Evolutionary conservation across 2,797 vertebrate genomes (phyloP).

Genomic region (Tarsius wallacei): DNA sequence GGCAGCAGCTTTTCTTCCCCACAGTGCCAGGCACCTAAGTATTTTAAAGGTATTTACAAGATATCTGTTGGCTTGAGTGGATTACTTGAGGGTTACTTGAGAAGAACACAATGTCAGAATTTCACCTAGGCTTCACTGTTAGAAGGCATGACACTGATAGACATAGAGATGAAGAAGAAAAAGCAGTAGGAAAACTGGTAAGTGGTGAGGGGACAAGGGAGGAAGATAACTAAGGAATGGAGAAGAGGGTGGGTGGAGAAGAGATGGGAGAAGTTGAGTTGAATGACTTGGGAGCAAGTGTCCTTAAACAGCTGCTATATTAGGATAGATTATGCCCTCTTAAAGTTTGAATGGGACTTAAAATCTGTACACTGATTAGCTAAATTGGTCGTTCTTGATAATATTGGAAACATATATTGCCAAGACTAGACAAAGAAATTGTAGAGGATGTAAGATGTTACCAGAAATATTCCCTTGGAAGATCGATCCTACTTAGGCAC

Average conservation of each 20-base stretch:
- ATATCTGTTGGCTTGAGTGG: not conserved
- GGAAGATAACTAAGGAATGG: not conserved
- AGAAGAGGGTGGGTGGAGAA: not conserved
- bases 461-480: not conserved
- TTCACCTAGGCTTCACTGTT: not conserved
- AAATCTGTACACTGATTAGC: not conserved
- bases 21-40: not conserved
- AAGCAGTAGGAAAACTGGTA: not conserved
- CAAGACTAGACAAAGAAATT: not conserved
- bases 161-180: not conserved
- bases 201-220: not conserved
- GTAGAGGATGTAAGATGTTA: not conserved
- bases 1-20: not conserved
- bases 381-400: not conserved
- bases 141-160: not conserved
- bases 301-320: not conserved
- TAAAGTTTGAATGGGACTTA: not conserved
- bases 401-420: not conserved
- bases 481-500: not conserved
- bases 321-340: not conserved
- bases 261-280: not conserved
- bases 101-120: not conserved
- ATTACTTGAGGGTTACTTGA: not conserved
- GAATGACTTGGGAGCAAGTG: not conserved
- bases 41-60: not conserved